Evolutionary conservation across 2,888 invertebrate species (phyloP).

Genomic region (Latrodectus hesperus): DNA sequence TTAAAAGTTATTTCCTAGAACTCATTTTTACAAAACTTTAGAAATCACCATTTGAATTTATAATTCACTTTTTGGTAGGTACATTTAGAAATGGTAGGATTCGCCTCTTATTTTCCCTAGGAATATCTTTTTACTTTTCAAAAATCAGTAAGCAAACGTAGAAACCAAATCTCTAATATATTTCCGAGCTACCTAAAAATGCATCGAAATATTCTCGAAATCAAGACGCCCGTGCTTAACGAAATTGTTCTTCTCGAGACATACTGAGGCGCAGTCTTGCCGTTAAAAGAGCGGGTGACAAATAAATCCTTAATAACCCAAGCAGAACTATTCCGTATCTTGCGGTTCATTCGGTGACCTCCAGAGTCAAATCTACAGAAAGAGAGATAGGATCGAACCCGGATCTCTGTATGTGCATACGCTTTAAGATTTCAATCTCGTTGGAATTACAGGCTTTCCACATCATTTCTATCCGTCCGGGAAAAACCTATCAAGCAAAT

Average conservation of each 20-base stretch:
- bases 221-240: too few species aligned
- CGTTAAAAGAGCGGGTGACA: not conserved
- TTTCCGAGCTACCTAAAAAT: too few species aligned
- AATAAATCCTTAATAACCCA: conserved; percentile 51
- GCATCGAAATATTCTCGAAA: too few species aligned
- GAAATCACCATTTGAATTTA: too few species aligned
- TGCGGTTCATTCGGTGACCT: conserved; percentile 14
- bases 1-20: too few species aligned
- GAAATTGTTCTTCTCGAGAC: not conserved
- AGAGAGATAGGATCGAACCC: not conserved
- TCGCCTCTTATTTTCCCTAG: too few species aligned
- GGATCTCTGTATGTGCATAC: conserved; percentile 29
- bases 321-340: conserved; percentile 12
- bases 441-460: conserved; percentile 53
- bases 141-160: too few species aligned
- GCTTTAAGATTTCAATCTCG: conserved; percentile 49
- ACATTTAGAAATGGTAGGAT: too few species aligned
- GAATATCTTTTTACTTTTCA: too few species aligned
- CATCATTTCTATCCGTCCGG: conserved; percentile 45
- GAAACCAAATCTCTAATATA: too few species aligned
- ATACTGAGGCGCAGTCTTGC: not conserved
- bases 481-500: conserved; percentile 45
- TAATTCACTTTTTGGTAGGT: too few species aligned
- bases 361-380: conserved; percentile 5
- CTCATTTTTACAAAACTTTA: too few species aligned